Evolutionary conservation across 2,113 vertebrate species (phyloP).

Genomic region (Panurus biarmicus): DNA sequence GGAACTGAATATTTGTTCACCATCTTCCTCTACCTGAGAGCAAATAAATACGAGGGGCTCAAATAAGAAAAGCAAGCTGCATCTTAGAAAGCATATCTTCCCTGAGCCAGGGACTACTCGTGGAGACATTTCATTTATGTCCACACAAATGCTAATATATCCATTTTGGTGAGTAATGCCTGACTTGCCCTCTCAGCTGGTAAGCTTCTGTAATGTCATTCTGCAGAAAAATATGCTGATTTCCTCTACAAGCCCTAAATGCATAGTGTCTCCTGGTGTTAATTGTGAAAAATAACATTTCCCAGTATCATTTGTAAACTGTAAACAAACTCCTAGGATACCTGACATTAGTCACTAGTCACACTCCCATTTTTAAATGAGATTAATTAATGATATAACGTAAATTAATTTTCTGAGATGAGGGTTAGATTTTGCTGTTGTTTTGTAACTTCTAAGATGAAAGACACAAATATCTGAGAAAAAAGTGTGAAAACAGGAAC

Average conservation of each 20-base stretch:
- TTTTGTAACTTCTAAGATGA: not conserved
- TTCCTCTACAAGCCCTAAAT: not conserved
- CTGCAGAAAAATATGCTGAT: not conserved
- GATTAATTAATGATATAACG: not conserved
- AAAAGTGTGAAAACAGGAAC: not conserved
- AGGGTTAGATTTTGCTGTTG: not conserved
- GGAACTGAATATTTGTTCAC: not conserved
- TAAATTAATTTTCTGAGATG: not conserved
- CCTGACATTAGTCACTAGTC: not conserved
- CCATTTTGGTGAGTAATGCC: not conserved
- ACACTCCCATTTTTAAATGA: not conserved
- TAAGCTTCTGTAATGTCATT: not conserved
- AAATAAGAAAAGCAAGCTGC: not conserved
- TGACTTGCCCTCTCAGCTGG: not conserved
- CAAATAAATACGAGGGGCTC: not conserved
- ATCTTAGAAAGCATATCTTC: not conserved
- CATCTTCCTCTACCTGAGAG: not conserved
- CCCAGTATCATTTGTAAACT: not conserved
- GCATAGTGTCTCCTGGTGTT: not conserved
- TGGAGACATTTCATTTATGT: accelerated
- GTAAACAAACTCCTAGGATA: not conserved
- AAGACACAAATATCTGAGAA: not conserved
- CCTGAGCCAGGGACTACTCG: not conserved
- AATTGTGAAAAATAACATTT: not conserved
- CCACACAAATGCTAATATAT: not conserved